Base-by-base conservation (phyloP, 2,888 invertebrate genomes). In the Epinotia demarniana region DNA sequence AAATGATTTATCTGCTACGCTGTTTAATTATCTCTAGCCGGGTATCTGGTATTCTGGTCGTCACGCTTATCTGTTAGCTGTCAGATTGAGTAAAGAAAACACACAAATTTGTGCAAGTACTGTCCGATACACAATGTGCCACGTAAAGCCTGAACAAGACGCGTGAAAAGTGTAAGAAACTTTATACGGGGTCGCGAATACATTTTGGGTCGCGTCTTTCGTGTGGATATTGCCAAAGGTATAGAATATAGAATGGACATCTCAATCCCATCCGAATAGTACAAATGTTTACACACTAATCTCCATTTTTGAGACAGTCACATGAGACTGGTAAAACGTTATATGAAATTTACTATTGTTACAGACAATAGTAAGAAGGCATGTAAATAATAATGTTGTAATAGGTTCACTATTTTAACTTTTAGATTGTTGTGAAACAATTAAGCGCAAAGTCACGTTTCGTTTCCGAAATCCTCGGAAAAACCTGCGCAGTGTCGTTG, bases 401-500 rank as follows among this genome's bases (percentile, higher is more conserved):
- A 39, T 1, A 9, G 39, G 53, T n/a, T n/a, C 6, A 8, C 16
- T 13, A 53, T 8, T 53, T n/a, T n/a, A 5, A 6, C 13, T 53
- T n/a, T 1, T n/a, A 16, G n/a, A n/a, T 53, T 53, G n/a, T 53
- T 13, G n/a, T 8, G 53, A n/a, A 53, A 53, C 13, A 53, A 16
- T 53, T n/a, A n/a, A 53, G n/a, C 8, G 6, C 53, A 53, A 6
- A 53, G 53, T 53, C 53, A 53, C 53, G 53, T n/a, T 43, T 46
- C 58, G 46, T 67, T 53, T 55, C 67, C 23, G 39, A 62, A 58
- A 75, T 74, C 73, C 78, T 76, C 75, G 86, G 87, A 86, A 89
- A 89, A 90, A 86, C 87, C 85, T 80, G 72, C 73, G 77, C 80
- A 77, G 73, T 82, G 83, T 81, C 80, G 80, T 82, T 93, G 93